Base-by-base conservation (phyloP, 2,113 vertebrate species). In the Coryphaenoides rupestris region DNA sequence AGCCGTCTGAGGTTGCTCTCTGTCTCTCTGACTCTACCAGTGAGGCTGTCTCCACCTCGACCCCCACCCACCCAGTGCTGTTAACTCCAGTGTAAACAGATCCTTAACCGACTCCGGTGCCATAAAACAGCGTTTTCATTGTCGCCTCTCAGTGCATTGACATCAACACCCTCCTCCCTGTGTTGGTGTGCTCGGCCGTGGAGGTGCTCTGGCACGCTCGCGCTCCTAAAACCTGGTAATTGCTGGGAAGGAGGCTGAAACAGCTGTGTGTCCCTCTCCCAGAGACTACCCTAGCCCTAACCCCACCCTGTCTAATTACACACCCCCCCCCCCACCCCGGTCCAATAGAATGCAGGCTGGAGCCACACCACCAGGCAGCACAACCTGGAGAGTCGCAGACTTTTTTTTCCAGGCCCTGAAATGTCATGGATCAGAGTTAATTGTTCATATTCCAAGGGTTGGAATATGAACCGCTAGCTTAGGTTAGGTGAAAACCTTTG, bases 121-220 rank as follows among this genome's bases (percentile, higher is more conserved):
- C 45, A 28, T 80, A 79, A 84, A 84, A 68, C 68, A 78, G 75
- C 69, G 73, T 78, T 63, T 62, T 84, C 68, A 75, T 83, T 81
- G 76, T 86, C 78, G 81, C 81, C 68, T 76, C 60, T 76, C 60
- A 15, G 14, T 1, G 10, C 28, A 33, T 1, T 33, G 28, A 33
- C 28, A 33, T 33, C 1, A 33, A 9, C 28, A 10, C 5, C 28
- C 28, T 33, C 28, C 4, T 33, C 28, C 28, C 10, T 5, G 28
- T 5, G 28, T 33, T 3, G 10, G n/a, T n/a, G n/a, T 2, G 28
- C 28, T 33, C 28, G 5, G 3, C 28, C 28, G 28, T 10, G 3
- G 1, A 3, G 28, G 3, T 5, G 28, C 28, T 33, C 28, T 10
- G 28, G 28, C 6, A 33, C 28, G 28, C 28, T 10, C 5, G 28